Evolutionary conservation across 1,140 invertebrate species (phyloP).

Genomic region (Centruroides vittatus): DNA sequence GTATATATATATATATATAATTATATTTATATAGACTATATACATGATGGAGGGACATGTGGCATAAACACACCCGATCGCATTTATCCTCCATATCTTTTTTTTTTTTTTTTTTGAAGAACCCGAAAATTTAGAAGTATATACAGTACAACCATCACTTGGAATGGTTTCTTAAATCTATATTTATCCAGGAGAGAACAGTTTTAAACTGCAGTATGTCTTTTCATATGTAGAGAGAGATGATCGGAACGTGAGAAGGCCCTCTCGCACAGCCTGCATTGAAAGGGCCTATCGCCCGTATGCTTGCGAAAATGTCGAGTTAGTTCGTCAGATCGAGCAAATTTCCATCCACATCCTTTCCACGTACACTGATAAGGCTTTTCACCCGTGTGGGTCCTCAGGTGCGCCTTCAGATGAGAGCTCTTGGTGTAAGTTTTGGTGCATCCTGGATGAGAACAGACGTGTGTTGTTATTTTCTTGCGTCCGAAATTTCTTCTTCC

Average conservation of each 20-base stretch:
- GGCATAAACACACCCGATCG: too few relatives aligned
- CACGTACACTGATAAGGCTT: conserved; percentile 42
- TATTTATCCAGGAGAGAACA: background rate
- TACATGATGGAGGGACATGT: too few relatives aligned
- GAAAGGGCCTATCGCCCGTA: conserved; percentile 32
- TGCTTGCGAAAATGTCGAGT: conserved; percentile 35
- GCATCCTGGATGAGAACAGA: conserved; percentile 49
- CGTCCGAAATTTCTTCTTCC: conserved; percentile 32
- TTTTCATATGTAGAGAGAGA: conserved; percentile 36
- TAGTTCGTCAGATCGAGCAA: conserved; percentile 42
- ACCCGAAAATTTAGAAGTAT: too few relatives aligned
- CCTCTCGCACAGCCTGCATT: conserved; percentile 31
- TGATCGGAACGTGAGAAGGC: conserved; percentile 37
- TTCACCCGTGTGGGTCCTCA: conserved; percentile 47
- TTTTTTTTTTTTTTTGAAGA: too few relatives aligned
- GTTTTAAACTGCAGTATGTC: conserved; percentile 24
- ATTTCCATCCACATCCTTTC: conserved; percentile 43
- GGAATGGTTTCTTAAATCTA: too few relatives aligned
- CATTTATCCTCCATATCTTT: too few relatives aligned
- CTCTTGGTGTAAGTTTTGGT: conserved; percentile 55
- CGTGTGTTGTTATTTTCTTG: conserved; percentile 38
- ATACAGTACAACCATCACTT: too few relatives aligned
- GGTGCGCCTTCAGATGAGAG: conserved; percentile 53
- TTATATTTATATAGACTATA: too few relatives aligned
- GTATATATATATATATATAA: too few relatives aligned